A percentile compares a stretch with the other conserved stretches of the same genome.
Conservation (phyloP, 2,113 vertebrate species). For the Phrynocephalus versicolor region DNA sequence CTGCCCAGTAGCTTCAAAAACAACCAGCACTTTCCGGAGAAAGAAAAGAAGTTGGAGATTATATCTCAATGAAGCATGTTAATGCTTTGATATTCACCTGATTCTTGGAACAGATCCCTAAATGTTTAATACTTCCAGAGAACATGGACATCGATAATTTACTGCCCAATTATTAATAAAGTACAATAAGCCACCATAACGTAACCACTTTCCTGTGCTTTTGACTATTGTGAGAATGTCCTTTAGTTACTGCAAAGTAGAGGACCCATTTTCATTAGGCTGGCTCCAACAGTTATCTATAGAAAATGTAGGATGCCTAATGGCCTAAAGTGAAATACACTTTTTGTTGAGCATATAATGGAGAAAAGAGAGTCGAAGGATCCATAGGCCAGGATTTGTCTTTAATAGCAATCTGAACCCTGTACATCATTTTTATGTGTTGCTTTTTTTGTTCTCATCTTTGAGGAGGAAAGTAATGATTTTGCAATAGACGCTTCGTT, state of each 20-base stretch:
- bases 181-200: conserved; percentile 59
- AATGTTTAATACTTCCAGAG: conserved; percentile 49
- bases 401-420: conserved; percentile 37
- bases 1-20: conserved; percentile 37
- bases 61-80: conserved; percentile 54
- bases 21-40: conserved; percentile 28
- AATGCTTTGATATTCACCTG: conserved; percentile 51
- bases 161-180: conserved; percentile 50
- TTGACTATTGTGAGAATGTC: conserved; percentile 45
- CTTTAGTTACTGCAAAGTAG: conserved; percentile 30
- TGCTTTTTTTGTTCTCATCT: conserved; percentile 46
- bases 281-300: neutral
- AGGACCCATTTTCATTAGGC: conserved; percentile 17
- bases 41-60: conserved; percentile 37
- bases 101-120: conserved; percentile 44
- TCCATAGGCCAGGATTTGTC: conserved; percentile 38
- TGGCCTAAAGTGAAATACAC: conserved; percentile 27
- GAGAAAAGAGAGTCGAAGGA: conserved; percentile 37
- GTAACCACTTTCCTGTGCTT: conserved; percentile 37
- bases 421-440: conserved; percentile 37
- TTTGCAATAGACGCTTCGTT: conserved; percentile 37
- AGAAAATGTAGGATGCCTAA: conserved; percentile 16
- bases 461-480: conserved; percentile 31
- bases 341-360: conserved; percentile 45
- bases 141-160: conserved; percentile 39